Evolutionary conservation across 2,113 vertebrate genomes (phyloP), one percentile per base, ranked within the genome.

Genomic region (Eleginops maclovinus): DNA sequence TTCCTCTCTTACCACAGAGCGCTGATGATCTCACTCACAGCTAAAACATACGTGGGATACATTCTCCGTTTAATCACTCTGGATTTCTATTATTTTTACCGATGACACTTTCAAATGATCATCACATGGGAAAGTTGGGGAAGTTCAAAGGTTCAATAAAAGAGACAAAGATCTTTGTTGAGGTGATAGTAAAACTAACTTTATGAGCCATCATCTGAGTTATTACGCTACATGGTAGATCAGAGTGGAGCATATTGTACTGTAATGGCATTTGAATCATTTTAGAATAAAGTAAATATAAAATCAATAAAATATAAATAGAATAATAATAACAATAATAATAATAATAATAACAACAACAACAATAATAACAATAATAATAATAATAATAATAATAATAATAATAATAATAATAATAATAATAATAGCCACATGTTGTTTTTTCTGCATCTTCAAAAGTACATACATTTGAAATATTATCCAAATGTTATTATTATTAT

Each of bases 1-100:
- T 66, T 77, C 79, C 44, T 79, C 31, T 17, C 47, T 31, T 65
- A 86, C 66, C 82, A 12, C 86, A 87, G 46, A 63, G 36, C 26
- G 43, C 14, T 13, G 61, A 60, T 73, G 63, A 77, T 67, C 53
- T 69, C 56, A 75, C 79, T 54, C 67, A n/a, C 82, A 65, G 47
- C 64, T 71, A 19, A 40, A 49, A 53, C 31, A 53, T 73, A 62
- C 53, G 66, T 44, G 17, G 60, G 36, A 61, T 22, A 19, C 21
- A 50, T 49, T 24, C 8, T 13, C 40, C 13, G 50, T 51, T 28
- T n/a, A n/a, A 51, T 40, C 55, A 54, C 22, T 13, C 14, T 4
- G 41, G 22, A 62, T 47, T 60, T 49, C 7, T 9, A 10, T 9
- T 36, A 40, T 47, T 53, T 47, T 28, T 24, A 10, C 31, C 55